A percentile compares a stretch with the other conserved stretches of the same genome.
phyloP scores from a whole-genome alignment of 2,797 vertebrate genomes.

The Valencia hispanica region DNA sequence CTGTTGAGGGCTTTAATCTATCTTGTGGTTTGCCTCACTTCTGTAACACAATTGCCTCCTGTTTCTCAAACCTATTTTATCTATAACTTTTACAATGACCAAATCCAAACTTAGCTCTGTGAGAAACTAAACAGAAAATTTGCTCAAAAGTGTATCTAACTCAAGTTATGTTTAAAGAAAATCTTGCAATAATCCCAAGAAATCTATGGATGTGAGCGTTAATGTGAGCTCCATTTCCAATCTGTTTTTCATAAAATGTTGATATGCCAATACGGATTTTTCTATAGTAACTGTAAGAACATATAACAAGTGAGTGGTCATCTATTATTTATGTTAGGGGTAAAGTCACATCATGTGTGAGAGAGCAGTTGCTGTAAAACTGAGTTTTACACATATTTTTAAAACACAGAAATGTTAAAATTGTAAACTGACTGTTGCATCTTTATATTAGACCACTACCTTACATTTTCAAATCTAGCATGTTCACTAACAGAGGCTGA shows the following conservation, averaged over 20 bases:
- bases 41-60: not conserved
- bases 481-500: too few relatives aligned
- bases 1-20: not conserved
- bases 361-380: not conserved
- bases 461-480: too few relatives aligned
- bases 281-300: not conserved
- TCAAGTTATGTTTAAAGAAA: not conserved
- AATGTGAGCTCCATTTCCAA: not conserved
- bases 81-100: not conserved
- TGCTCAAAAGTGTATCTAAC: not conserved
- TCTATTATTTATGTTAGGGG: not conserved
- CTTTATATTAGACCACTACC: not conserved
- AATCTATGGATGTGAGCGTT: too few relatives aligned
- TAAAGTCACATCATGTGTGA: not conserved
- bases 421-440: too few relatives aligned
- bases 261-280: not conserved
- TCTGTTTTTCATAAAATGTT: too few relatives aligned
- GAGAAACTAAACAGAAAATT: not conserved
- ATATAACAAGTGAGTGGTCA: not conserved
- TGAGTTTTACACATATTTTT: not conserved
- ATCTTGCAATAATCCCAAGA: not conserved
- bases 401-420: not conserved
- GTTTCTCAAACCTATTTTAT: not conserved
- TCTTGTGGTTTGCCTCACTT: not conserved
- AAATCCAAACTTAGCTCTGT: not conserved